These are phyloP conservation scores for Tiaroga cobitis DNA, from an alignment of 2,797 vertebrate genomes.

Conservation along the genomic window DNA sequence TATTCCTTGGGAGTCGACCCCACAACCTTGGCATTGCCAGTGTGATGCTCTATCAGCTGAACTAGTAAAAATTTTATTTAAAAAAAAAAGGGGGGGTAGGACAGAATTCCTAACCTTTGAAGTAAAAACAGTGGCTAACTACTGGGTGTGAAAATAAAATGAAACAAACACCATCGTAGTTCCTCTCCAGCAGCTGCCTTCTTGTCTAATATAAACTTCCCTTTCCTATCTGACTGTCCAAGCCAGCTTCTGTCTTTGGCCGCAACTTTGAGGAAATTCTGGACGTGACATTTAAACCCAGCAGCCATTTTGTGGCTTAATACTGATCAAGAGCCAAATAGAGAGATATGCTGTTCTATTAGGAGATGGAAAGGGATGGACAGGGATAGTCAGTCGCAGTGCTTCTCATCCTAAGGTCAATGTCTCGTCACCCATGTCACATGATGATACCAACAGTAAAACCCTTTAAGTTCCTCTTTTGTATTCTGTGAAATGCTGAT, in stretches of 20 bases:
- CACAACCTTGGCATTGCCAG: background rate
- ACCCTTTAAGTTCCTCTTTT: slow-evolving; percentile 44
- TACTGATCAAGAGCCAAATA: slow-evolving; percentile 47
- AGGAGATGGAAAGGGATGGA: background rate
- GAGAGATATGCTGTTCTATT: slow-evolving; percentile 31
- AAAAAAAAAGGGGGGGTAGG: too few species aligned
- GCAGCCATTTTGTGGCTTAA: slow-evolving; percentile 51
- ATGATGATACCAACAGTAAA: slow-evolving; percentile 21
- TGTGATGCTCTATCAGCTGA: background rate
- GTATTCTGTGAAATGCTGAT: slow-evolving; percentile 33
- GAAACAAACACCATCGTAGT: slow-evolving; percentile 7
- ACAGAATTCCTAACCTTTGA: background rate
- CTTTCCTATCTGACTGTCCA: slow-evolving; percentile 47
- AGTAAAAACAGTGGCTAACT: slow-evolving; percentile 23
- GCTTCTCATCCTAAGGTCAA: background rate
- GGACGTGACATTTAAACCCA: slow-evolving; percentile 29
- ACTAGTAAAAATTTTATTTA: background rate
- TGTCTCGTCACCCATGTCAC: background rate
- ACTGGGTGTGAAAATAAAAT: slow-evolving; percentile 12
- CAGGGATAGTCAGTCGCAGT: background rate
- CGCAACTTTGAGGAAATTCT: slow-evolving; percentile 46
- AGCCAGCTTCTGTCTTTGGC: slow-evolving; percentile 33
- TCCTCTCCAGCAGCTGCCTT: slow-evolving; percentile 32
- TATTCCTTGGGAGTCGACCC: background rate
- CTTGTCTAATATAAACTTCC: slow-evolving; percentile 49